A percentile compares a stretch with the other conserved stretches of the same genome.
These are phyloP conservation scores for Toxotes chatareus DNA, from an alignment of 2,113 vertebrate genomes.

Conservation along the genomic window DNA sequence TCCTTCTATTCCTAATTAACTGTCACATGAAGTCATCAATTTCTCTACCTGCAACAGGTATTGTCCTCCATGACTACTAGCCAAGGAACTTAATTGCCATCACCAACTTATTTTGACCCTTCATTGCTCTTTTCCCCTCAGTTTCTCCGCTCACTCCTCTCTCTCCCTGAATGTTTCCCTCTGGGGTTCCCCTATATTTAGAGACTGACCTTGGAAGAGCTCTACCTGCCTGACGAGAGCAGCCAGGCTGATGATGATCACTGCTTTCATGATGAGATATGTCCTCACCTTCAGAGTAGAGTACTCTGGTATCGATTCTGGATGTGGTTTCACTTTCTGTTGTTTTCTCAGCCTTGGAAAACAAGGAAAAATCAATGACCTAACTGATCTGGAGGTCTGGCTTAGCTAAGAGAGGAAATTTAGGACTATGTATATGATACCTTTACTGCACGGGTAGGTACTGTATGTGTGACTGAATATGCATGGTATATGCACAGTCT, in stretches of 20 bases:
- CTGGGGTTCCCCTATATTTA: slow-evolving; percentile 55
- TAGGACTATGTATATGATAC: slow-evolving; percentile 12
- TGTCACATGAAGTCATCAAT: neutral
- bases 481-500: slow-evolving; percentile 5
- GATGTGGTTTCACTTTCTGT: slow-evolving; percentile 65
- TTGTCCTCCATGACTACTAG: neutral
- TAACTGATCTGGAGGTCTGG: slow-evolving; percentile 36
- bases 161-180: slow-evolving; percentile 1
- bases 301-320: slow-evolving; percentile 73
- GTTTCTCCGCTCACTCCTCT: slow-evolving; percentile 8
- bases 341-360: slow-evolving; percentile 51
- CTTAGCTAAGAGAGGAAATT: slow-evolving; percentile 30
- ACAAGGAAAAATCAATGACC: slow-evolving; percentile 64
- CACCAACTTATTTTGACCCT: slow-evolving; percentile 26
- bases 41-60: neutral
- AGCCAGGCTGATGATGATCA: slow-evolving; percentile 27
- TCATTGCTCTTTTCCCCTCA: neutral
- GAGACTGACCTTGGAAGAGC: slow-evolving; percentile 62
- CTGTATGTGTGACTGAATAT: neutral
- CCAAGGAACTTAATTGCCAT: slow-evolving; percentile 1
- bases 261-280: slow-evolving; percentile 46
- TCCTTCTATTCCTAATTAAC: neutral
- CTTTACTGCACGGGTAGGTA: neutral
- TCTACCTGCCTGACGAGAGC: slow-evolving; percentile 48
- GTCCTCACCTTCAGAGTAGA: slow-evolving; percentile 52